These are phyloP conservation scores for Abscondita cerata DNA, from an alignment of 2,888 invertebrate species.

Conservation along the genomic window DNA sequence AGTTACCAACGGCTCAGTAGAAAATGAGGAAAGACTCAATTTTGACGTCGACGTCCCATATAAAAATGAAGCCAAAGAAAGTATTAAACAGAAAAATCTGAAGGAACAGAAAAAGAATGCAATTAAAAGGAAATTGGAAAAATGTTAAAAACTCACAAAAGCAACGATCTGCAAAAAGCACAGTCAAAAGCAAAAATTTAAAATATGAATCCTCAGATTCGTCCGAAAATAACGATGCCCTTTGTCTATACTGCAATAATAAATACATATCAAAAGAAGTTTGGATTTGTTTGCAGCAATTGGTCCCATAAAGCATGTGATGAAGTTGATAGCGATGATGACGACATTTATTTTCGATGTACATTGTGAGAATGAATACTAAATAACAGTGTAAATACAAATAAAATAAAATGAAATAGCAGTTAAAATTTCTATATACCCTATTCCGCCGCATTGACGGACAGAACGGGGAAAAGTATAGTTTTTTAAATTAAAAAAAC, in stretches of 20 bases:
- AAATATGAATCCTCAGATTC: neutral
- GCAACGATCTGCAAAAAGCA: too few species aligned
- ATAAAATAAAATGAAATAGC: too few species aligned
- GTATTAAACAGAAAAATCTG: neutral
- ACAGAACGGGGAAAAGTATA: too few species aligned
- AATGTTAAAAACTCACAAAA: too few species aligned
- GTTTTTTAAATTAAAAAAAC: too few species aligned
- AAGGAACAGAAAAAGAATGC: neutral
- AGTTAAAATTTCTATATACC: too few species aligned
- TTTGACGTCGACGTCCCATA: neutral
- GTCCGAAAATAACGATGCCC: neutral
- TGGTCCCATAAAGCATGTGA: neutral
- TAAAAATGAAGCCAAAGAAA: neutral
- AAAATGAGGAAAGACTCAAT: neutral
- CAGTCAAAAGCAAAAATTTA: neutral
- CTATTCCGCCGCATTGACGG: too few species aligned
- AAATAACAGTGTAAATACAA: too few species aligned
- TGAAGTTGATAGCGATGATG: neutral
- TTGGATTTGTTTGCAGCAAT: neutral
- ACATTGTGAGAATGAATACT: conserved; percentile 1
- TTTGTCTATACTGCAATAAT: neutral
- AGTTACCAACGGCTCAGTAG: neutral
- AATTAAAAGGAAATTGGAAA: neutral
- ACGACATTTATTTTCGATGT: conserved; percentile 7
- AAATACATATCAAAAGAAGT: neutral